phyloP scores from a whole-genome alignment of 2,113 vertebrate genomes.

The Pollimyrus isidori region DNA sequence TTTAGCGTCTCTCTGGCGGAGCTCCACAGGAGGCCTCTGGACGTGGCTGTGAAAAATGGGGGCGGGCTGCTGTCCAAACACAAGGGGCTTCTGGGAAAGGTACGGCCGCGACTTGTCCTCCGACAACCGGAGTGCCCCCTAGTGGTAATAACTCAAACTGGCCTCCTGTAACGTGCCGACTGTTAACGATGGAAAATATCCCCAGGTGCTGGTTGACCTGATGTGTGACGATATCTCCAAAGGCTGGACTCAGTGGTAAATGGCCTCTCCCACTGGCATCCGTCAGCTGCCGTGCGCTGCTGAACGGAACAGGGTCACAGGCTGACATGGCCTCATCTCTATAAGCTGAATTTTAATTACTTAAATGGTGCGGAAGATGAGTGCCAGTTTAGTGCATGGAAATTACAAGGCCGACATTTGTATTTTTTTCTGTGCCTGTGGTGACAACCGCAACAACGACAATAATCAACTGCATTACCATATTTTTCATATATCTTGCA shows the following conservation, averaged over 20 bases:
- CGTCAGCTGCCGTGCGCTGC: not conserved
- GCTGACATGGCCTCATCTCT: not conserved
- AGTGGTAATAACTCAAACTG: not conserved
- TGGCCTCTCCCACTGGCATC: not conserved
- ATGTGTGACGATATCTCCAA: slow-evolving; percentile 75
- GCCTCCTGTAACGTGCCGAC: not conserved
- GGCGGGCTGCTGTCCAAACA: slow-evolving; percentile 89
- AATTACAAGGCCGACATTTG: not conserved
- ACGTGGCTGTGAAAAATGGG: slow-evolving; percentile 92
- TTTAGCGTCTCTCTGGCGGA: slow-evolving; percentile 83
- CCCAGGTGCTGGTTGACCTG: slow-evolving; percentile 75
- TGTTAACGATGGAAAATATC: not conserved
- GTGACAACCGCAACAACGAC: not conserved
- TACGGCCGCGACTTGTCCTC: slow-evolving; percentile 29
- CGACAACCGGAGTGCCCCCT: not conserved
- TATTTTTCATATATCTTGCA: not conserved
- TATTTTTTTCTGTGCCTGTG: not conserved
- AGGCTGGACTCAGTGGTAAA: slow-evolving; percentile 87
- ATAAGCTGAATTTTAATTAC: not conserved
- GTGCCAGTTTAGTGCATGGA: not conserved
- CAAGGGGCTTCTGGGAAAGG: slow-evolving; percentile 94
- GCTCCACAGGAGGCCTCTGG: slow-evolving; percentile 78
- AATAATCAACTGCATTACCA: not conserved
- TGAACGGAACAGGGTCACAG: not conserved
- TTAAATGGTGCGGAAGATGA: not conserved